Evolutionary conservation across 1,140 invertebrate genomes (phyloP), one percentile per base, ranked within the genome.

Genomic region (Callitettix versicolor): DNA sequence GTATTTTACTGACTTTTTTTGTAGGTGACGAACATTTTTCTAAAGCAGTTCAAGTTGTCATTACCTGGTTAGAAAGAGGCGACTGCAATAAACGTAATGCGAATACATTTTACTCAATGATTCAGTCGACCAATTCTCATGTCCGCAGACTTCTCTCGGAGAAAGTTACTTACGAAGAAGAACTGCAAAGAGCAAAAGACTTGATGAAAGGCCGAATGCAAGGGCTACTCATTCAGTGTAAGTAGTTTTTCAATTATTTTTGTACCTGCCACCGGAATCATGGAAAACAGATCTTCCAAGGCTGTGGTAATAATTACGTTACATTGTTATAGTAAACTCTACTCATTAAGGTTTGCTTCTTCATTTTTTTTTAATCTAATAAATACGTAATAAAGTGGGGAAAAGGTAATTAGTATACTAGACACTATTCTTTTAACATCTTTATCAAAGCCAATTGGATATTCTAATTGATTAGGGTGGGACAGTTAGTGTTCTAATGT

Each of bases 91-190:
- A 94, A 68, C 77, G 84, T 47, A 95, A 92, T 68, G 80, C 88
- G 0, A 91, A 88, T 64, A 79, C 78, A 1, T 96, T 97, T 71
- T 96, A 95, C 68, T 89, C 88, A 1, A 87, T 97, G 82, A 89
- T 97, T 53, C 92, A 97, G 70, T 88, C 87, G 14, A 89, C 86
- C 0, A 93, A 95, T 70, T 88, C 88, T 2, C 91, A 95, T 62
- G 84, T 95, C 0, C 74, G 91, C 14, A 73, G 90, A 41, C 71
- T 97, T 2, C 76, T 91, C 30, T 81, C 76, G 41, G 92, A 95
- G 66, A 95, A 93, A 68, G 78, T 78, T 48, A 76, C 80, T 42
- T 82, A 88, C 55, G 91, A 95, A 68, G 89, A 94, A 49, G 91
- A 95, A 67, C 69, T 92, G 5, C 78, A 84, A 41, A 83, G 81